phyloP scores from a whole-genome alignment of 2,797 vertebrate species.

The Thunnus albacares region DNA sequence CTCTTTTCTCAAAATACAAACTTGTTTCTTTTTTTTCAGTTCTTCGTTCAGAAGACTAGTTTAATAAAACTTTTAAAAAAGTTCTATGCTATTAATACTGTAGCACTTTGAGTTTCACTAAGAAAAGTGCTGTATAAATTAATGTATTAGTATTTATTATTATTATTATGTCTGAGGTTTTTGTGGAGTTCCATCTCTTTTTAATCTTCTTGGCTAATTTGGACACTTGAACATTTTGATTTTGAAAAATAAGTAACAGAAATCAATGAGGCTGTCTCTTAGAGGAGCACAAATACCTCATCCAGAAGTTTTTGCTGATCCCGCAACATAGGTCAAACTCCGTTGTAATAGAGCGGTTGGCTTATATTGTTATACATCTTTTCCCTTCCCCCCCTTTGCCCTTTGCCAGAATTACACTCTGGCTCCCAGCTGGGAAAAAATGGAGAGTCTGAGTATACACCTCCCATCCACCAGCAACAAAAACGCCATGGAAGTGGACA shows the following conservation, averaged over 20 bases:
- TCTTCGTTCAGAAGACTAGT: slow-evolving; percentile 59
- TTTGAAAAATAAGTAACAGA: slow-evolving; percentile 44
- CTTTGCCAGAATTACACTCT: slow-evolving; percentile 74
- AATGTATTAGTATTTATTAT: too few species aligned
- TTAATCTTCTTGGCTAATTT: slow-evolving; percentile 85
- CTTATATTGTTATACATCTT: slow-evolving; percentile 45
- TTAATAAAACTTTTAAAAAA: slow-evolving; percentile 49
- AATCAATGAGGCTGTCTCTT: slow-evolving; percentile 82
- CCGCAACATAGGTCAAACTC: slow-evolving; percentile 73
- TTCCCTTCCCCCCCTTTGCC: slow-evolving; percentile 57
- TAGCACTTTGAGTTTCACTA: too few species aligned
- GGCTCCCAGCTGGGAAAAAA: slow-evolving; percentile 71
- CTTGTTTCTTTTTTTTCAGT: slow-evolving; percentile 39
- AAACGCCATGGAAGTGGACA: slow-evolving; percentile 75
- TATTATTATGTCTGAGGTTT: slow-evolving; percentile 79
- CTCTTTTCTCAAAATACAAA: slow-evolving; percentile 30
- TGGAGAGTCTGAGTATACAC: slow-evolving; percentile 86
- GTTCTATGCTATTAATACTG: too few species aligned
- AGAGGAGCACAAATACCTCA: slow-evolving; percentile 80
- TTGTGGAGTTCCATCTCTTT: slow-evolving; percentile 84
- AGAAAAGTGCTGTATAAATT: too few species aligned
- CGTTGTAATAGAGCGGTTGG: slow-evolving; percentile 53
- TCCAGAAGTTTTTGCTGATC: slow-evolving; percentile 75
- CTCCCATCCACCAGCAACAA: slow-evolving; percentile 73
- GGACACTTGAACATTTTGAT: slow-evolving; percentile 80